Evolutionary conservation across 2,113 vertebrate species (phyloP), one percentile per base, ranked within the genome.

Genomic region (Mesoclemmys tuberculata): DNA sequence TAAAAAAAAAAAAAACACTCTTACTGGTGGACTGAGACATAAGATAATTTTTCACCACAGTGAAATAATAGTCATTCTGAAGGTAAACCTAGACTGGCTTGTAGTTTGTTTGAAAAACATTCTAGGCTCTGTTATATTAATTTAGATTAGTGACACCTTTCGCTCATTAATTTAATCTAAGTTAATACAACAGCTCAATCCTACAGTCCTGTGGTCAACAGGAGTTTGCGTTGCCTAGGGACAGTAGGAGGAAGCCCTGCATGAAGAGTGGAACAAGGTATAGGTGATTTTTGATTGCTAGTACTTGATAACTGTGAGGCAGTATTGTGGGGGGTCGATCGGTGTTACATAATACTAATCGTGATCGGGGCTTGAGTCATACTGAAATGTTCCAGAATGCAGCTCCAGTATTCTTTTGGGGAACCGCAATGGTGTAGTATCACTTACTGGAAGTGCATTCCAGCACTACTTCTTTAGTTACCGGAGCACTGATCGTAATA

Each of bases 1-100:
- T 52, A 87, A 92, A 88, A 79, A 35, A 71, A 77, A 81, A 44
- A 18, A 41, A 87, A 92, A 0, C 52, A 68, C 24, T 94, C 90
- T 93, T 95, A 80, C 92, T 95, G 85, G 92, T 94, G 93, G 92
- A 96, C 93, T 83, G 84, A 96, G 93, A 92, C 90, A 84, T 0
- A 88, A 92, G 83, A 90, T 92, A 82, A 90, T 97, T 92, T 97
- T 94, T 90, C 88, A 90, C 52, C 77, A 92, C 90, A 83, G 75
- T 92, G 84, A 77, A 71, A 27, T 93, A 81, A 52, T 82, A 64
- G 13, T 93, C 27, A 88, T 77, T 74, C 64, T 93, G 95, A 86
- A 90, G 92, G 92, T 94, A 93, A 93, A 95, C 84, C 6, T 38
- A 22, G 85, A 64, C 81, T 82, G 78, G 82, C 83, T 84, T 88